Evolutionary conservation across 2,797 vertebrate species (phyloP), one percentile per base, ranked within the genome.

Genomic region (Distichodus sexfasciatus): DNA sequence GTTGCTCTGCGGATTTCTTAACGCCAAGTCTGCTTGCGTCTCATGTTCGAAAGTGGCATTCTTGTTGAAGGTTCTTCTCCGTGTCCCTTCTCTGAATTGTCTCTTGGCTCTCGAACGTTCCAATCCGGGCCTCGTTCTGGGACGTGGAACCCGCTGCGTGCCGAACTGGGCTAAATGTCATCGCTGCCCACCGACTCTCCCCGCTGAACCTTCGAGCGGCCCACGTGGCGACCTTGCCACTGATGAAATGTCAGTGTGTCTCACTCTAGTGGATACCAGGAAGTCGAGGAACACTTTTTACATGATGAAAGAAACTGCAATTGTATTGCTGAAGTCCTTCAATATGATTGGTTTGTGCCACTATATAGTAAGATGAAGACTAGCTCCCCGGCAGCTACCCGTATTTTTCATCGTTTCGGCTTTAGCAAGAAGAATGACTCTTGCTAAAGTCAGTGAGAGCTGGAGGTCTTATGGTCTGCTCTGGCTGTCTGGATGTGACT

Each of bases 111-210:
- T 48, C 15, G 28, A 28, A 60, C 19, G 29, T 48, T 36, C 4
- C 24, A 38, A 7, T 0, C 36, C 41, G 19, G 8, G 1, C n/a
- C 50, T 46, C 63, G n/a, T 43, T 26, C 50, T 53, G 71, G 64
- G 63, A 65, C 4, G 23, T 51, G 17, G 40, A 28, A 26, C 19
- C 50, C 38, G 33, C 28, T 41, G 47, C 26, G 17, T 66, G 38
- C 47, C 63, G 71, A 64, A 68, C 51, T 43, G 74, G 68, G 74
- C 55, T 76, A 76, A 79, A 79, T 79, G 77, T 79, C 77, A 79
- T 35, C 50, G 47, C 71, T 74, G 38, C 74, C 72, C 67, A 76
- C 65, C 73, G 66, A 71, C 69, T 59, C 65, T 63, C 61, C 50
- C 51, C 61, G 48, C 61, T 60, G 67, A 29, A 66, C 38, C 31